phyloP scores from a whole-genome alignment of 2,888 invertebrate genomes.

The Eumerus sabulonum region DNA sequence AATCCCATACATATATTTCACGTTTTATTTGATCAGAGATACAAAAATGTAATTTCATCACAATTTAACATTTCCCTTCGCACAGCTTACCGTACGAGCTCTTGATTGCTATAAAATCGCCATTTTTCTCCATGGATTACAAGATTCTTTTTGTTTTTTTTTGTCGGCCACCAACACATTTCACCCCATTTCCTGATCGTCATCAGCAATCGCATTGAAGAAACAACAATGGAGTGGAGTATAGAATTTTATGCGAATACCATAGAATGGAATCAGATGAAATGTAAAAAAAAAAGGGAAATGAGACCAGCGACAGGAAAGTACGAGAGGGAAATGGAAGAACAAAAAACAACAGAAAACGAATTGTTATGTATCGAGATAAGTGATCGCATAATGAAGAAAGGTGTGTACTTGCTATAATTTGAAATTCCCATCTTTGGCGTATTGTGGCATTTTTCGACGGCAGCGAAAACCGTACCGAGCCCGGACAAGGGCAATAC shows the following conservation, averaged over 20 bases:
- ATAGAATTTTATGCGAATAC: conserved; percentile 62
- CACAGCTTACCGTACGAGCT: conserved; percentile 30
- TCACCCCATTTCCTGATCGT: not conserved
- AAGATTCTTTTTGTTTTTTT: conserved; percentile 43
- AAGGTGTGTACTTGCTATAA: conserved; percentile 69
- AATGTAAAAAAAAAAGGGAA: conserved; percentile 18
- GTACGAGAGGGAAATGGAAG: too few relatives aligned
- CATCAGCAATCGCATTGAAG: conserved; percentile 1
- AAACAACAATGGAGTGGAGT: conserved; percentile 14
- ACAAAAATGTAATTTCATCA: conserved; percentile 67
- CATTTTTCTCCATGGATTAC: conserved; percentile 63
- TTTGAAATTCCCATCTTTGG: conserved; percentile 69
- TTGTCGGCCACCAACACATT: conserved; percentile 21
- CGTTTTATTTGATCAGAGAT: conserved; percentile 68
- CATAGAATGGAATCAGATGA: conserved; percentile 57
- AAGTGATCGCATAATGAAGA: conserved; percentile 69
- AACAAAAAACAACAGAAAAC: conserved; percentile 20
- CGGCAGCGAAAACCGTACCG: conserved; percentile 8
- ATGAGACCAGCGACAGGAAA: too few relatives aligned
- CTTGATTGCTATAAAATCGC: conserved; percentile 64
- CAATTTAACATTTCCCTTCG: conserved; percentile 52
- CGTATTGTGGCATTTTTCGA: conserved; percentile 65
- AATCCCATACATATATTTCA: conserved; percentile 68
- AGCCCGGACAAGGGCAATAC: too few relatives aligned
- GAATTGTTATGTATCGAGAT: conserved; percentile 64